Evolutionary conservation across 2,797 vertebrate genomes (phyloP).

Genomic region (Ctenosaura bakeri): DNA sequence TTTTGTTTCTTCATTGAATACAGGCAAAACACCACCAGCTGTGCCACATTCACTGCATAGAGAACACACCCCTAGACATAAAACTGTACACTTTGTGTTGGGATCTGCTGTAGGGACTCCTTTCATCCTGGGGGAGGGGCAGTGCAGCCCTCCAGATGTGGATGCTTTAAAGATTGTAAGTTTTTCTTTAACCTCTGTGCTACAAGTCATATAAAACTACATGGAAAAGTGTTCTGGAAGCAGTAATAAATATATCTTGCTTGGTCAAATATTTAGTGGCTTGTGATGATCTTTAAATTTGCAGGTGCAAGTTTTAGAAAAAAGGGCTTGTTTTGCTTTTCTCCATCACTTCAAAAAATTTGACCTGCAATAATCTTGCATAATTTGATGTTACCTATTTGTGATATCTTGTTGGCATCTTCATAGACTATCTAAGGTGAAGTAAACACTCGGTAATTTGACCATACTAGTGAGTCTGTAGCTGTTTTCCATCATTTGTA

Average conservation of each 20-base stretch:
- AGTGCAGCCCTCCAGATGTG: too few species aligned
- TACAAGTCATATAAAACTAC: not conserved
- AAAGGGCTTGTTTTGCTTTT: constrained; percentile 50
- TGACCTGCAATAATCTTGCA: not conserved
- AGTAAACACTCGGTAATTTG: not conserved
- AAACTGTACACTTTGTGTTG: not conserved
- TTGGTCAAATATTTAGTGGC: not conserved
- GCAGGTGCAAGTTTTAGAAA: constrained; percentile 47
- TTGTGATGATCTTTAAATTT: constrained; percentile 25
- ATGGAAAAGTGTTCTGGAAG: not conserved
- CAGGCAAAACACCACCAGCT: not conserved
- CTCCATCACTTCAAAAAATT: not conserved
- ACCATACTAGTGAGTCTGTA: not conserved
- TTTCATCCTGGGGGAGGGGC: not conserved
- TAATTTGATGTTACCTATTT: constrained; percentile 23
- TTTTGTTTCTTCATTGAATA: constrained; percentile 12
- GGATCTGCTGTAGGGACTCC: not conserved
- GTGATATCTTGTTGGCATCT: constrained; percentile 14
- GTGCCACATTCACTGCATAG: not conserved
- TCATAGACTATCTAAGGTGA: not conserved
- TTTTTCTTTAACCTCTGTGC: not conserved
- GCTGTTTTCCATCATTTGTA: not conserved
- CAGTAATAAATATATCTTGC: not conserved
- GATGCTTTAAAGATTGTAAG: not conserved
- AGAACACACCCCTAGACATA: not conserved